These are phyloP conservation scores for Pyxicephalus adspersus DNA, from an alignment of 2,113 vertebrate species.

Conservation along the genomic window DNA sequence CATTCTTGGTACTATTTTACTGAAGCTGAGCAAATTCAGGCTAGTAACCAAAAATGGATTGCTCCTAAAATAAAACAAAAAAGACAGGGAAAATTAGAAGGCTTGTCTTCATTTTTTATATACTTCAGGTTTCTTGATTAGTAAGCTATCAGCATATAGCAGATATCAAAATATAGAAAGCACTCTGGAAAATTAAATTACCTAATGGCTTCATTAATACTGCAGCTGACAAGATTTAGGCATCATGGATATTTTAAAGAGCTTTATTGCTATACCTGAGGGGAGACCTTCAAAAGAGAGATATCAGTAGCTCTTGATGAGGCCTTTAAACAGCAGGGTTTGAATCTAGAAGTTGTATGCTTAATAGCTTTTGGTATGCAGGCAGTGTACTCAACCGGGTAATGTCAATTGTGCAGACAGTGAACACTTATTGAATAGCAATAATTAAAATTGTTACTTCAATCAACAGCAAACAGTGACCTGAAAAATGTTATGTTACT, in stretches of 20 bases:
- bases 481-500: constrained; percentile 2
- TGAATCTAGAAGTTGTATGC: constrained; percentile 26
- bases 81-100: constrained; percentile 36
- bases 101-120: constrained; percentile 46
- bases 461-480: constrained; percentile 18
- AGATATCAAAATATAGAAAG: constrained; percentile 60
- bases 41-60: constrained; percentile 44
- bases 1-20: constrained; percentile 63
- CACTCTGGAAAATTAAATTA: constrained; percentile 60
- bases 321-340: constrained; percentile 43
- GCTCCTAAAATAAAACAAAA: constrained; percentile 26
- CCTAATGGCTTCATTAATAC: constrained; percentile 61
- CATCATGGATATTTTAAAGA: constrained; percentile 43
- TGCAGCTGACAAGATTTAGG: constrained; percentile 57
- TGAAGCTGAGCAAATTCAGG: constrained; percentile 57
- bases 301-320: constrained; percentile 40
- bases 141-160: constrained; percentile 54
- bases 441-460: constrained; percentile 23
- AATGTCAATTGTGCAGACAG: neutral
- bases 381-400: constrained; percentile 18
- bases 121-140: constrained; percentile 58
- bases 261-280: constrained; percentile 26
- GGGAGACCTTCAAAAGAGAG: constrained; percentile 40
- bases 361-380: constrained; percentile 45
- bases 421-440: constrained; percentile 33